A percentile compares a stretch with the other conserved stretches of the same genome.
phyloP scores from a whole-genome alignment of 1,140 invertebrate species.

The Semibalanus balanoides region DNA sequence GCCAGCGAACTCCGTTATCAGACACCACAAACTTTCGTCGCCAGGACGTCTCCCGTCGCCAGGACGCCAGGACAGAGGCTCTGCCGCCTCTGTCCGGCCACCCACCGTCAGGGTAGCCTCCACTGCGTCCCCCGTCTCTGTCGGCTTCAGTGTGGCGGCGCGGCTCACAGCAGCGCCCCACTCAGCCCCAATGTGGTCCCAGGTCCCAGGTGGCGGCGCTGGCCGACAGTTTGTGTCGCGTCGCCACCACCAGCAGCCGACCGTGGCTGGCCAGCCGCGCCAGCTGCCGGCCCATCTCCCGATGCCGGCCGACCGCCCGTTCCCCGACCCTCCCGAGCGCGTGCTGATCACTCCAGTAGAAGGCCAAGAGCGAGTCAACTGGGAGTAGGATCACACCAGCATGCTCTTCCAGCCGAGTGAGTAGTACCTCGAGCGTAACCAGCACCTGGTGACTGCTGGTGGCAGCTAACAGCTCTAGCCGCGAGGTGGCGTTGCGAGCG shows the following conservation, averaged over 20 bases:
- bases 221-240: background rate
- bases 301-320: background rate
- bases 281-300: background rate
- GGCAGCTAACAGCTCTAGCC: background rate
- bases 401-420: background rate
- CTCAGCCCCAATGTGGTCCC: background rate
- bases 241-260: background rate
- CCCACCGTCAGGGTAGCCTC: background rate
- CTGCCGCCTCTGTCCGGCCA: background rate
- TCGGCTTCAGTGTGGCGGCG: background rate
- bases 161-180: background rate
- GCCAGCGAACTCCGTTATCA: too few species aligned
- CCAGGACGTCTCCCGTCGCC: too few species aligned
- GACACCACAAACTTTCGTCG: too few species aligned
- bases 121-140: background rate
- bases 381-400: background rate
- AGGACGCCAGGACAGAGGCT: too few species aligned
- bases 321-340: background rate
- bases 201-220: background rate
- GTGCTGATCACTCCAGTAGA: background rate
- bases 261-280: background rate
- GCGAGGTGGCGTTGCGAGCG: too few species aligned
- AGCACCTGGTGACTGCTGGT: background rate
- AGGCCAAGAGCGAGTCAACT: background rate
- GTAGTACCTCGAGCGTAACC: background rate